Percentiles rank a stretch among this genome's conserved stretches.
phyloP scores from a whole-genome alignment of 2,113 vertebrate genomes.

The Panthera tigris region DNA sequence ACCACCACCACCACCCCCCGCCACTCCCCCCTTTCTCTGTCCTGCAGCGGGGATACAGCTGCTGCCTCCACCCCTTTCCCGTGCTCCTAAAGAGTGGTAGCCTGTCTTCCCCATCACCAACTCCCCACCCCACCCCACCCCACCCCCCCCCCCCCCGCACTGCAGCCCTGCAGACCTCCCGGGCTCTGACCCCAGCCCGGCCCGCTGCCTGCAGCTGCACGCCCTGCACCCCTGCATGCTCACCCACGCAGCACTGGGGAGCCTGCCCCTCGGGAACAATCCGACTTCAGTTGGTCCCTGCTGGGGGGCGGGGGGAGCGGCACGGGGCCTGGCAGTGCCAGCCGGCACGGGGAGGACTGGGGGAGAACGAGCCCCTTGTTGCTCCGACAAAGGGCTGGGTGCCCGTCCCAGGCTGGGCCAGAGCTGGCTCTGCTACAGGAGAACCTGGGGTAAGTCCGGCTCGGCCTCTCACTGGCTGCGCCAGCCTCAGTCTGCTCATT shows the following conservation, averaged over 20 bases:
- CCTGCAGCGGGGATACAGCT: background rate
- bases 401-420: background rate
- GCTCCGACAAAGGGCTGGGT: slow-evolving; percentile 78
- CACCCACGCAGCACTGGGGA: background rate
- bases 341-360: background rate
- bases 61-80: background rate
- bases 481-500: background rate
- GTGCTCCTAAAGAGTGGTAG: background rate
- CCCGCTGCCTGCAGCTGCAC: background rate
- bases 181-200: background rate
- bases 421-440: background rate
- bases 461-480: background rate
- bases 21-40: background rate
- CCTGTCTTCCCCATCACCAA: background rate
- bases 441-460: background rate
- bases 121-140: background rate
- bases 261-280: slow-evolving; percentile 63
- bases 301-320: background rate
- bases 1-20: no score
- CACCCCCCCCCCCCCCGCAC: background rate
- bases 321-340: slow-evolving; percentile 64
- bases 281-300: slow-evolving; percentile 69
- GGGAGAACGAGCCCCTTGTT: slow-evolving; percentile 80
- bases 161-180: background rate
- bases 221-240: background rate